Percentiles rank a stretch among this genome's conserved stretches.
phyloP scores from a whole-genome alignment of 2,797 vertebrate species.

The Holocentrus rufus region DNA sequence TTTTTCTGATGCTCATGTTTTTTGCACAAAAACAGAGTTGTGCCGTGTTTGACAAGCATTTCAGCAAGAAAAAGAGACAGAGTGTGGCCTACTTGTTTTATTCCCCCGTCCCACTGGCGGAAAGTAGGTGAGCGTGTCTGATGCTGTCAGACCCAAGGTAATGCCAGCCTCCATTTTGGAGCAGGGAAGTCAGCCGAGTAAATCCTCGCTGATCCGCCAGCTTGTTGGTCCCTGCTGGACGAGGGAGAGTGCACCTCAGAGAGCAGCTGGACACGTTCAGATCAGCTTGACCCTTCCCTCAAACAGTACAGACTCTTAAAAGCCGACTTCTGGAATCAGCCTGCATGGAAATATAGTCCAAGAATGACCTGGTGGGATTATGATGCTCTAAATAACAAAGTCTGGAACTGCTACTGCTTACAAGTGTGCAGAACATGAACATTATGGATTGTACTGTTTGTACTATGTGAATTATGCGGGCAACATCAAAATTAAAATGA shows the following conservation, averaged over 20 bases:
- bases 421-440: not conserved
- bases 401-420: not conserved
- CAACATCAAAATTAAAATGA: not conserved
- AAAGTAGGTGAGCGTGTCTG: constrained; percentile 73
- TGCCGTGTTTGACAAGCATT: constrained; percentile 18
- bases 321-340: not conserved
- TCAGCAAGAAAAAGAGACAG: constrained; percentile 41
- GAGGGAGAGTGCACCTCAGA: constrained; percentile 27
- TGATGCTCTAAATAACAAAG: not conserved
- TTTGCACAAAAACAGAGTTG: not conserved
- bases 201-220: constrained; percentile 67
- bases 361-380: not conserved
- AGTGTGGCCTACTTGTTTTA: constrained; percentile 58
- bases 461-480: not conserved
- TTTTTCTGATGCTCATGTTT: not conserved
- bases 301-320: no score
- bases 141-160: constrained; percentile 52
- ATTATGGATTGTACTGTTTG: not conserved
- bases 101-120: constrained; percentile 21
- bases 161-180: constrained; percentile 61
- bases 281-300: not conserved
- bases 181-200: constrained; percentile 35
- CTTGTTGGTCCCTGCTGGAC: constrained; percentile 23
- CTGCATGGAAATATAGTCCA: not conserved
- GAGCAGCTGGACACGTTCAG: constrained; percentile 3